These are phyloP conservation scores for Aurelia coerulea DNA, from an alignment of 30 jellyfish, hydroid and myxozoan genomes.

Conservation along the genomic window DNA sequence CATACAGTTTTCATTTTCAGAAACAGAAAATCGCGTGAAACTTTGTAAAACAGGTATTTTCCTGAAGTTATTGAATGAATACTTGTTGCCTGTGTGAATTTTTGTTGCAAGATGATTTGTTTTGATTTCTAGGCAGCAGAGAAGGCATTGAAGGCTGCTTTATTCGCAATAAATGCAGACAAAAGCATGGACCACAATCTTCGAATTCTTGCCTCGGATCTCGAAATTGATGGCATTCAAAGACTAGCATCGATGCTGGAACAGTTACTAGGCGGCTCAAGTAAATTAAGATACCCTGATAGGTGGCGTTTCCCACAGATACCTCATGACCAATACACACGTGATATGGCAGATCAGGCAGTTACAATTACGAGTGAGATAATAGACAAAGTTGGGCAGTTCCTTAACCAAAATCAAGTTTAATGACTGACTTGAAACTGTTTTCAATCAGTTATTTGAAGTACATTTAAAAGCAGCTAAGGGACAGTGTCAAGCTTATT, in stretches of 20 bases:
- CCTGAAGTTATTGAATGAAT: too few relatives aligned
- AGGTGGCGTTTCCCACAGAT: slow-evolving; percentile 37
- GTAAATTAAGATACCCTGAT: slow-evolving; percentile 58
- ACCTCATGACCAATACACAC: slow-evolving; percentile 64
- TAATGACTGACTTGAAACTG: too few relatives aligned
- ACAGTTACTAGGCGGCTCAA: slow-evolving; percentile 36
- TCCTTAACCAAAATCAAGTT: not conserved
- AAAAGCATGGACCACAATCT: not conserved
- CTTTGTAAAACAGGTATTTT: too few relatives aligned
- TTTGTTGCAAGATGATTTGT: slow-evolving; percentile 19
- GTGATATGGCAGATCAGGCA: slow-evolving; percentile 50
- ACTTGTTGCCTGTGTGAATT: not conserved
- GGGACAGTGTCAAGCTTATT: too few relatives aligned
- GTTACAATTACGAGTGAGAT: slow-evolving; percentile 9
- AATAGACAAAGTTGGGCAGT: slow-evolving; percentile 16
- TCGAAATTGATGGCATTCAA: not conserved
- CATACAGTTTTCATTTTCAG: too few relatives aligned
- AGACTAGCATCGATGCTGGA: slow-evolving; percentile 50
- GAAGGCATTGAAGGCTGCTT: slow-evolving; percentile 77
- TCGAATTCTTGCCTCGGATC: not conserved
- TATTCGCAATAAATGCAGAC: slow-evolving; percentile 17
- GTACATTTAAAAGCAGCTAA: too few relatives aligned
- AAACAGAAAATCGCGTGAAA: too few relatives aligned
- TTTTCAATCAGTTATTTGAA: too few relatives aligned
- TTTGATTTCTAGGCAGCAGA: slow-evolving; percentile 66